These are phyloP conservation scores for Embidobia sp. DNA, from an alignment of 2,888 invertebrate species.

Conservation along the genomic window DNA sequence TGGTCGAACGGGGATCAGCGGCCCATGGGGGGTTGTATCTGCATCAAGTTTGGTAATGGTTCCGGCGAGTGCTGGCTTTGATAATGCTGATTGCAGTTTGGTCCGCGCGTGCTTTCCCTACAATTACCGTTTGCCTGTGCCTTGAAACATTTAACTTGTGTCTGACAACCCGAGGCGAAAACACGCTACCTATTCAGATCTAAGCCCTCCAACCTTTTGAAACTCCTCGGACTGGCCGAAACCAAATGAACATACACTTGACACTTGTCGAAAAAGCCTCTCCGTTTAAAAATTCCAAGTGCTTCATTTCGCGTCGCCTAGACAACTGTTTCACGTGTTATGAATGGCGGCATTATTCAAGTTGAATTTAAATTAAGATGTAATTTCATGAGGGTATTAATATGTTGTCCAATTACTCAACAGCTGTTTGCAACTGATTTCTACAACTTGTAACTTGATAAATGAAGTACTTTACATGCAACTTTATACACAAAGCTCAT, in stretches of 20 bases:
- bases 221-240: neutral
- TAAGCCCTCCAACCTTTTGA: slow-evolving; percentile 18
- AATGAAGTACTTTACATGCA: slow-evolving; percentile 52
- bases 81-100: slow-evolving; percentile 77
- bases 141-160: slow-evolving; percentile 59
- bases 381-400: slow-evolving; percentile 18
- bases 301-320: neutral
- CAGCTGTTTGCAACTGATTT: slow-evolving; percentile 55
- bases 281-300: neutral
- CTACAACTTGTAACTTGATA: slow-evolving; percentile 50
- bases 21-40: too few relatives aligned
- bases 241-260: neutral
- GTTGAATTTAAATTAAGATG: slow-evolving; percentile 21
- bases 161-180: slow-evolving; percentile 41
- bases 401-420: slow-evolving; percentile 30
- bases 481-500: slow-evolving; percentile 37
- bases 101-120: slow-evolving; percentile 66
- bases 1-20: too few relatives aligned
- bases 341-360: neutral
- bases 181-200: slow-evolving; percentile 16
- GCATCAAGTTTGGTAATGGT: too few relatives aligned
- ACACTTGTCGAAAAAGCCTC: neutral
- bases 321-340: slow-evolving; percentile 28
- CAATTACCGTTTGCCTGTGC: slow-evolving; percentile 71
- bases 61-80: slow-evolving; percentile 66